Percentiles rank a stretch among this genome's conserved stretches.
phyloP scores from a whole-genome alignment of 2,113 vertebrate species.

The Ranitomeya variabilis region DNA sequence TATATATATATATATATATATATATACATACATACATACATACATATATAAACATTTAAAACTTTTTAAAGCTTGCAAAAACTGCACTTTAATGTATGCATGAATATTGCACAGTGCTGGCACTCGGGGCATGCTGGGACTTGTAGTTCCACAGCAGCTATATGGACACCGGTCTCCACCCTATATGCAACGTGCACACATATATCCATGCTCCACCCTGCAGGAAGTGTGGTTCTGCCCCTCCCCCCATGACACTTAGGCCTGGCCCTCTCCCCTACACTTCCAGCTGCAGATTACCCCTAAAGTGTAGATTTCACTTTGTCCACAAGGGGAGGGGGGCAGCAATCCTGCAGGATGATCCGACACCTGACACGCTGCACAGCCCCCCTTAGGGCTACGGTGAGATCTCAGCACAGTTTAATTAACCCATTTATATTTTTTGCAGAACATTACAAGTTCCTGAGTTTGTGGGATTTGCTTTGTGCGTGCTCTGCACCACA shows the following conservation, averaged over 20 bases:
- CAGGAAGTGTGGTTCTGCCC: slow-evolving; percentile 38
- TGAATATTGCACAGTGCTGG: neutral
- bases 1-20: no score
- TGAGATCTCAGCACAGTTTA: slow-evolving; percentile 27
- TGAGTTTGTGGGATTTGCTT: neutral
- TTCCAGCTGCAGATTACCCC: slow-evolving; percentile 15
- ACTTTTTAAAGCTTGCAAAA: no score
- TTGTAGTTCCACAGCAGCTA: neutral
- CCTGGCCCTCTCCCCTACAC: neutral
- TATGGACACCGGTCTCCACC: neutral
- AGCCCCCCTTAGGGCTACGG: slow-evolving; percentile 27
- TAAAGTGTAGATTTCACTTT: neutral
- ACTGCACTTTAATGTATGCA: no score
- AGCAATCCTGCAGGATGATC: slow-evolving; percentile 21
- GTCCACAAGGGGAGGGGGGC: slow-evolving; percentile 16
- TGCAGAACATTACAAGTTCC: neutral
- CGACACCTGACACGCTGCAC: slow-evolving; percentile 17
- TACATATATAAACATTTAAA: no score
- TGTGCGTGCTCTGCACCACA: neutral
- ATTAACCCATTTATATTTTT: neutral
- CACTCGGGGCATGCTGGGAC: neutral
- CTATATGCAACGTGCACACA: no score
- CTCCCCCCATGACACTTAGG: neutral
- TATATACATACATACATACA: no score
- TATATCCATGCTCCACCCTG: slow-evolving; percentile 7